phyloP scores from a whole-genome alignment of 2,113 vertebrate species.

The Bolborhynchus lineola region DNA sequence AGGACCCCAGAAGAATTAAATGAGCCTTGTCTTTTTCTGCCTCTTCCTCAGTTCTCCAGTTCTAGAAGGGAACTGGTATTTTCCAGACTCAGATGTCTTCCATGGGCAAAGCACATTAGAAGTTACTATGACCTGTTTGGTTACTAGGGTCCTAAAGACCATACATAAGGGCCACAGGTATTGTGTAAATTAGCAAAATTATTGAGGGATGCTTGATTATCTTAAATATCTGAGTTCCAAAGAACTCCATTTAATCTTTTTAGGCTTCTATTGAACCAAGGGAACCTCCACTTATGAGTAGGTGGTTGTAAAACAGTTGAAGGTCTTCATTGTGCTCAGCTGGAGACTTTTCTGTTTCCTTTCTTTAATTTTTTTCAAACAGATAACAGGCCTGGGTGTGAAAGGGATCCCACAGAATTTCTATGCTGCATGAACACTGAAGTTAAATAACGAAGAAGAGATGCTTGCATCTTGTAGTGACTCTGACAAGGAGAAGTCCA shows the following conservation, averaged over 20 bases:
- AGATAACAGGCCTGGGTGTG: slow-evolving; percentile 70
- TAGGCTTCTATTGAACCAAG: not conserved
- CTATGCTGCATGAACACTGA: slow-evolving; percentile 38
- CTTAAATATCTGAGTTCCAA: not conserved
- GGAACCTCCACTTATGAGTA: not conserved
- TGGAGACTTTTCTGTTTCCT: not conserved
- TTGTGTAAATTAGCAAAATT: not conserved
- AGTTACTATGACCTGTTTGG: not conserved
- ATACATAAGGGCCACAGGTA: not conserved
- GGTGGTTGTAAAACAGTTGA: not conserved
- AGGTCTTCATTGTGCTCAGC: not conserved
- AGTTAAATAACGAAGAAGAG: not conserved
- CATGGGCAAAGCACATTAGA: not conserved
- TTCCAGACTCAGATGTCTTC: not conserved
- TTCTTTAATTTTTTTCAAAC: not conserved
- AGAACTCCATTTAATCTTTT: not conserved
- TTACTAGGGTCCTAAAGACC: not conserved
- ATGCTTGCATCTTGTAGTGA: not conserved
- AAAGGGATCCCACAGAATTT: slow-evolving; percentile 67
- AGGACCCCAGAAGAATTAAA: not conserved
- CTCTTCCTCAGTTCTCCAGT: not conserved
- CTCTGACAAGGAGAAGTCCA: not conserved
- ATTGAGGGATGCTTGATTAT: not conserved
- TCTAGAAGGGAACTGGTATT: not conserved
- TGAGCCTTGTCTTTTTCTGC: not conserved